Base-by-base conservation (phyloP, 2,888 invertebrate genomes). In the Plemyria rubiginata region DNA sequence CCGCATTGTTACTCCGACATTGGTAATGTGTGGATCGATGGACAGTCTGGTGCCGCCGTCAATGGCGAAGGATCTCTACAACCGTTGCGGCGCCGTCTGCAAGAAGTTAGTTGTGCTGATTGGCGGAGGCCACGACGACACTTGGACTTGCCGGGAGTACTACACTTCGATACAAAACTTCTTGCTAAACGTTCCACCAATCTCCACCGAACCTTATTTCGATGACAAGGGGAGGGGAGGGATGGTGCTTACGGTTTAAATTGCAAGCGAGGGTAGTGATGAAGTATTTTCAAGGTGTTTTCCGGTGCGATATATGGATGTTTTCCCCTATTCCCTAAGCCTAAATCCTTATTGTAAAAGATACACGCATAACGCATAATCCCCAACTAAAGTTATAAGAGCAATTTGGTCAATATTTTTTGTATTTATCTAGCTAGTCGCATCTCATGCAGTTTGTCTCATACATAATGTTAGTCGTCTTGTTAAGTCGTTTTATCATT, bases 101-200 rank as follows among this genome's bases (percentile, higher is more conserved):
- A 98, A 98, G 88, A 95, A 96, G 70, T 87, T 98, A 49, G 88
- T 96, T 22, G 95, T 96, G 77, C 94, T 98, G 84, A 94, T 95
- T 2, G 94, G 95, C 16, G 99, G 99, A 0, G 97, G 97, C 0
- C 99, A 99, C 86, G 98, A 99, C 79, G 98, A 99, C 85, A 99
- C 98, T 0, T 99, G 98, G 98, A 96, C 96, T 64, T 95, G 96
- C 74, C 94, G 96, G 66, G 97, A 97, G 67, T 99, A 98, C 76
- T 96, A 95, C 77, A 84, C 93, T 28, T 88, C 91, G 0, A 80
- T 95, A 63, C 93, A 93, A 73, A 87, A 93, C 65, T 94, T 94
- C 73, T 78, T 95, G 57, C 46, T 75, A 8, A 87, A 84, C 64
- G 82, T 86, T 0, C 90, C 91, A 6, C 73, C 86, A 0, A 67